phyloP scores from a whole-genome alignment of 2,797 vertebrate genomes.

The Heliangelus exortis region DNA sequence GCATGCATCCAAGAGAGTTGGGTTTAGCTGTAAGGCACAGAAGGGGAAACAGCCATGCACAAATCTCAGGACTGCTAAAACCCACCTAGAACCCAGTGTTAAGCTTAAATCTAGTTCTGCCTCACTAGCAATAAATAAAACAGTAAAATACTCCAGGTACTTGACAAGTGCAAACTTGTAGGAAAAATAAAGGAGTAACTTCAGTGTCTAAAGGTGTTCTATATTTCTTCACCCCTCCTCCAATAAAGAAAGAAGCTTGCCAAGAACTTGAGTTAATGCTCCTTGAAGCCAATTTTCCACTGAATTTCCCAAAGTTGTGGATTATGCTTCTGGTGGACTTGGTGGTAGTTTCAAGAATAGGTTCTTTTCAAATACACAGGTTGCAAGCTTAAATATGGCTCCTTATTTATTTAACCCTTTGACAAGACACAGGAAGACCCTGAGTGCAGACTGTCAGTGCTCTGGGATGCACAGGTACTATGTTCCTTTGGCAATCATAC shows the following conservation, averaged over 20 bases:
- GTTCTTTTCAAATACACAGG: not conserved
- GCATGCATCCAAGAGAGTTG: rapidly evolving
- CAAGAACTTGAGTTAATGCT: conserved; percentile 44
- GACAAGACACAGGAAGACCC: not conserved
- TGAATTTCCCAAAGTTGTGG: conserved; percentile 57
- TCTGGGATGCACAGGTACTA: not conserved
- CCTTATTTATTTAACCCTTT: not conserved
- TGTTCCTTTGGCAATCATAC: not conserved
- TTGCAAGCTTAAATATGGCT: not conserved
- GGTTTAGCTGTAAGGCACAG: not conserved
- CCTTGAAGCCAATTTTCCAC: conserved; percentile 64
- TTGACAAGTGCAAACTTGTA: not conserved
- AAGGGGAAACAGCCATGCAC: not conserved
- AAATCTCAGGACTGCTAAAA: conserved; percentile 19
- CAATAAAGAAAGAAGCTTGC: conserved; percentile 24
- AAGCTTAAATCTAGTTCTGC: not conserved
- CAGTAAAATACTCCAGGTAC: not conserved
- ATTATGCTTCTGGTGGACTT: conserved; percentile 28
- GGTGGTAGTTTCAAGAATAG: not conserved
- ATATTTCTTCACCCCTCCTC: not conserved
- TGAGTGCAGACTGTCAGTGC: rapidly evolving
- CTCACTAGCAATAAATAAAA: conserved; percentile 7
- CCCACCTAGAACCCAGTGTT: not conserved
- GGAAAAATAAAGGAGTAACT: not conserved
- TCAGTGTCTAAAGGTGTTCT: not conserved